Evolutionary conservation across 2,113 vertebrate genomes (phyloP), one percentile per base, ranked within the genome.

Genomic region (Muscicapa adusta): DNA sequence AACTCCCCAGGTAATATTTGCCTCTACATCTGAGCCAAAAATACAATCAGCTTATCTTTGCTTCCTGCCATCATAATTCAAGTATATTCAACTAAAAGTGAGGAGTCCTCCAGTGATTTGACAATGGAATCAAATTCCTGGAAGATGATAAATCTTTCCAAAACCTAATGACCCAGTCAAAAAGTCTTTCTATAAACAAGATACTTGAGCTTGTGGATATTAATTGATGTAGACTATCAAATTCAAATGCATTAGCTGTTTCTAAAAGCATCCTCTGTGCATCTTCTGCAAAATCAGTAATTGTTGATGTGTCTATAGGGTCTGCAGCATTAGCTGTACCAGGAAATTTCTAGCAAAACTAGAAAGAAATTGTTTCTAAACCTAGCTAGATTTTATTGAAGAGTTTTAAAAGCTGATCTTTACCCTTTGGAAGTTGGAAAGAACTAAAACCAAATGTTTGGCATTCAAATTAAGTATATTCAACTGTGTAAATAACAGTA

Each of bases 181-280:
- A 95, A 91, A 61, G 75, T 66, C 84, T 61, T 90, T 90, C 57
- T 77, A 90, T 91, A 96, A 97, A 96, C 81, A 95, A 96, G 94
- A 48, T 25, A 92, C 62, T 94, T 95, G 82, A 91, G 78, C 79
- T 96, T 28, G 42, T 92, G 76, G 89, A 89, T 94, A 91, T 97
- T 97, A 97, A 97, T 94, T 97, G 95, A 47, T 8, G 26, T 10
- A 83, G 20, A 82, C 68, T 87, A 91, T 94, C 76, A 96, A 93
- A 88, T 63, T 84, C 85, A 95, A 82, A 75, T 75, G 91, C 63
- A 78, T 78, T 92, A 67, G 76, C 34, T 89, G n/a, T 47, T 85
- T 85, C 48, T 82, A 76, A 96, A 96, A 84, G 84, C 24, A 88
- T 73, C 87, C 84, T 50, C 62, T 40, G 20, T 63, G 42, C 53